phyloP scores from a whole-genome alignment of 2,888 invertebrate genomes.

The Drosophila borealis region DNA sequence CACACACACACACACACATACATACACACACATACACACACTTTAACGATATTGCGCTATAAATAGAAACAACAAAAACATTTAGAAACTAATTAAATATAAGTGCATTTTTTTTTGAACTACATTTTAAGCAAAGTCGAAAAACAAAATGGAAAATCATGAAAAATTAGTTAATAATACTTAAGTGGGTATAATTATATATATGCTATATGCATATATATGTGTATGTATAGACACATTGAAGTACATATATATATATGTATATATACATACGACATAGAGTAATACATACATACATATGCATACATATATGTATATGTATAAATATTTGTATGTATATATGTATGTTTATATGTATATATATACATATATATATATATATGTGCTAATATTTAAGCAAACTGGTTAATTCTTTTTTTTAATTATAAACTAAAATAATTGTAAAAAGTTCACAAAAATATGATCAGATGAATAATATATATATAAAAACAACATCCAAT shows the following conservation, averaged over 20 bases:
- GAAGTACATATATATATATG: slow-evolving; percentile 25
- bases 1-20: slow-evolving; percentile 6
- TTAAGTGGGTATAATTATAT: slow-evolving; percentile 59
- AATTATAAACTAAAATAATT: slow-evolving; percentile 76
- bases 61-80: slow-evolving; percentile 46
- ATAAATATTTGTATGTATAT: slow-evolving; percentile 18
- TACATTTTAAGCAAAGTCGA: slow-evolving; percentile 57
- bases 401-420: slow-evolving; percentile 79
- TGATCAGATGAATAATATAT: slow-evolving; percentile 80
- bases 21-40: slow-evolving; percentile 28
- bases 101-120: slow-evolving; percentile 66
- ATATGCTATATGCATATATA: slow-evolving; percentile 23
- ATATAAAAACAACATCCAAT: slow-evolving; percentile 52
- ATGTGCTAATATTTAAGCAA: slow-evolving; percentile 64
- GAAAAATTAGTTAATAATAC: slow-evolving; percentile 67
- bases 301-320: slow-evolving; percentile 28
- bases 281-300: neutral
- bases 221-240: slow-evolving; percentile 22
- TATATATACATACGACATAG: neutral
- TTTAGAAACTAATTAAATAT: slow-evolving; percentile 64
- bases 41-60: slow-evolving; percentile 52
- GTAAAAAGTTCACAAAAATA: slow-evolving; percentile 80
- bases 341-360: slow-evolving; percentile 26
- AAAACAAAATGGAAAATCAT: slow-evolving; percentile 12
- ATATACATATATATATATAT: slow-evolving; percentile 28